A percentile compares a stretch with the other conserved stretches of the same genome.
Evolutionary conservation across 2,113 vertebrate species (phyloP).

Genomic region (Psophia crepitans): DNA sequence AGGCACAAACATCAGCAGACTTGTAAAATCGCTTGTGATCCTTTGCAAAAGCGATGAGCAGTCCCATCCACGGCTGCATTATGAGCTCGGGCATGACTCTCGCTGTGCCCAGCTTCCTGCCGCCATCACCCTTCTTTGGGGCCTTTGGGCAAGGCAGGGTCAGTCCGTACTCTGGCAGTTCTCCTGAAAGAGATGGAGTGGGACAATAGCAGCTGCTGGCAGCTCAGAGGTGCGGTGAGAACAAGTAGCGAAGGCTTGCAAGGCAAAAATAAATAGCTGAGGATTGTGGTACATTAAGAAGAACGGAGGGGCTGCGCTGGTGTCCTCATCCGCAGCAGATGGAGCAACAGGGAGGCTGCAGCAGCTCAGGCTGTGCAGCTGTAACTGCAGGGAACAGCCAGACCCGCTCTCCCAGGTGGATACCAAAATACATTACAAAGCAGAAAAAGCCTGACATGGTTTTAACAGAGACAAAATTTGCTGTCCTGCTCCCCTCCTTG

Average conservation of each 20-base stretch:
- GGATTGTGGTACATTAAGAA: not conserved
- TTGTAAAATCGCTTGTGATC: not conserved
- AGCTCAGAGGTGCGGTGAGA: not conserved
- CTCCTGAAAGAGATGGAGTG: not conserved
- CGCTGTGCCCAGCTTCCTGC: not conserved
- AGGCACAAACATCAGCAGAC: not conserved
- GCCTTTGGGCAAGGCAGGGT: not conserved
- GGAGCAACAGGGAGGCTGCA: not conserved
- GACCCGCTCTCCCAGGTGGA: not conserved
- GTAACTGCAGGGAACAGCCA: not conserved
- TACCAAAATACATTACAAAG: not conserved
- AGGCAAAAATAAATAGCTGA: not conserved
- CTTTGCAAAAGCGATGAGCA: not conserved
- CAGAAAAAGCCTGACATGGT: not conserved
- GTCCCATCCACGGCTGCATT: rapidly evolving
- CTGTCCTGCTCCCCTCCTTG: not conserved
- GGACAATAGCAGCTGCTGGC: not conserved
- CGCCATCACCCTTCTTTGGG: rapidly evolving
- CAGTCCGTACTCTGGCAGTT: not conserved
- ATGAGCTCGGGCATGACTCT: not conserved
- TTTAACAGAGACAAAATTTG: conserved; percentile 25
- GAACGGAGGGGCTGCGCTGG: not conserved
- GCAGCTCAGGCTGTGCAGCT: not conserved
- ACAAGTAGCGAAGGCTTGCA: not conserved
- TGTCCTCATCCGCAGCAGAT: not conserved